phyloP scores from a whole-genome alignment of 2,888 invertebrate species.

The Ennomos fuscantarius region DNA sequence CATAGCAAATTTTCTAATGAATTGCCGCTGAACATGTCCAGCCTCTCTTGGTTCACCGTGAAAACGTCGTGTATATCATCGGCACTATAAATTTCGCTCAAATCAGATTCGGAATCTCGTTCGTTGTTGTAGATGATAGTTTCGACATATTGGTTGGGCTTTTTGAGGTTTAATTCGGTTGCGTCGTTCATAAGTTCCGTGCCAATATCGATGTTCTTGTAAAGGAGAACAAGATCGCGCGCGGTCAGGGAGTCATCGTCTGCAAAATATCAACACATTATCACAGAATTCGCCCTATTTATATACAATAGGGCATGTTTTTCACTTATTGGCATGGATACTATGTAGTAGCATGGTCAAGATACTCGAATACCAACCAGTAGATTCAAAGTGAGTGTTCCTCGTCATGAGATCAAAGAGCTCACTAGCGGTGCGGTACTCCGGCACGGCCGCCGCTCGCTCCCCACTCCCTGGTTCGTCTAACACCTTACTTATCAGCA shows the following conservation, averaged over 20 bases:
- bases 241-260: slow-evolving; percentile 57
- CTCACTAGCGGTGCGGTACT: slow-evolving; percentile 64
- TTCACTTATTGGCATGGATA: no score
- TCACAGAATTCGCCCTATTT: no score
- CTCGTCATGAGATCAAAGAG: slow-evolving; percentile 67
- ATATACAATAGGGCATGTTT: no score
- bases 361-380: slow-evolving; percentile 45
- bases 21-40: slow-evolving; percentile 60
- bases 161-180: slow-evolving; percentile 46
- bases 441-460: slow-evolving; percentile 38
- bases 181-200: slow-evolving; percentile 58
- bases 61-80: slow-evolving; percentile 63
- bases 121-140: slow-evolving; percentile 69
- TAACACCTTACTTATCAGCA: slow-evolving; percentile 66
- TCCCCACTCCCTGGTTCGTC: slow-evolving; percentile 52
- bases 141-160: slow-evolving; percentile 71
- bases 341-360: no score
- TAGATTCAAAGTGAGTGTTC: slow-evolving; percentile 50
- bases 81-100: slow-evolving; percentile 60
- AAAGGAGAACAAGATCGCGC: slow-evolving; percentile 70
- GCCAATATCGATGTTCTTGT: slow-evolving; percentile 72
- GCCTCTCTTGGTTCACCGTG: slow-evolving; percentile 63
- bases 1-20: slow-evolving; percentile 64
- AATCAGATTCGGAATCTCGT: slow-evolving; percentile 63
- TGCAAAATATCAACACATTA: slow-evolving; percentile 35